These are phyloP conservation scores for Hartigia nigra DNA, from an alignment of 2,888 invertebrate species.

Conservation along the genomic window DNA sequence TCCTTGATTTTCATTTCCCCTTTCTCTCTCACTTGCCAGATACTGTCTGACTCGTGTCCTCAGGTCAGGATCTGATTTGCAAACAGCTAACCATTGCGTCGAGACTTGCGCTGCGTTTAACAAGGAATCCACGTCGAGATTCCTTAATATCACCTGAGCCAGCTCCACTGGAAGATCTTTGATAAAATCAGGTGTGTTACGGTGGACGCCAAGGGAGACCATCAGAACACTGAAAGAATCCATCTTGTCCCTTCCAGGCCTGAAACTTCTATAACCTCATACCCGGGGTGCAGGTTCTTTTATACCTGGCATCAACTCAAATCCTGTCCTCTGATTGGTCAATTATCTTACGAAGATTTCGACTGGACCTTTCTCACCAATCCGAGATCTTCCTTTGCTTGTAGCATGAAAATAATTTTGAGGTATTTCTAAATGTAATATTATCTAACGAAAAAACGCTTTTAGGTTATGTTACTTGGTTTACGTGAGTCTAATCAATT, in stretches of 20 bases:
- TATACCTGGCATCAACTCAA: background rate
- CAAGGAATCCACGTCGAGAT: slow-evolving; percentile 22
- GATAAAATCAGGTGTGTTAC: slow-evolving; percentile 16
- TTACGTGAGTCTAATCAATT: too few relatives aligned
- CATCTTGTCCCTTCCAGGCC: background rate
- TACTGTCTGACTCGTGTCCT: slow-evolving; percentile 16
- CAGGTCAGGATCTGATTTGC: slow-evolving; percentile 17
- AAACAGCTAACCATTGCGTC: slow-evolving; percentile 15
- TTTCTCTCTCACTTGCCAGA: slow-evolving; percentile 11
- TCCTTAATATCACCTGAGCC: slow-evolving; percentile 21
- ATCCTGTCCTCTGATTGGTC: background rate
- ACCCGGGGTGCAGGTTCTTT: background rate
- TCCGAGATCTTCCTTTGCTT: background rate
- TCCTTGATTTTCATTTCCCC: background rate
- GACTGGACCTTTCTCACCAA: background rate
- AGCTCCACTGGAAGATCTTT: slow-evolving; percentile 22
- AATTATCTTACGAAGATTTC: background rate
- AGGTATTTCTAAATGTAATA: background rate
- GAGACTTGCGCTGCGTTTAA: slow-evolving; percentile 20
- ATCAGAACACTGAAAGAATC: background rate
- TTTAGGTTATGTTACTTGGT: too few relatives aligned
- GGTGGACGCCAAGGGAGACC: background rate
- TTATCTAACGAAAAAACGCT: background rate
- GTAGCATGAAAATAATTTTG: background rate
- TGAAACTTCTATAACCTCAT: background rate